Base-by-base conservation (phyloP, 1,140 invertebrate genomes). In the Cydia pomonella region DNA sequence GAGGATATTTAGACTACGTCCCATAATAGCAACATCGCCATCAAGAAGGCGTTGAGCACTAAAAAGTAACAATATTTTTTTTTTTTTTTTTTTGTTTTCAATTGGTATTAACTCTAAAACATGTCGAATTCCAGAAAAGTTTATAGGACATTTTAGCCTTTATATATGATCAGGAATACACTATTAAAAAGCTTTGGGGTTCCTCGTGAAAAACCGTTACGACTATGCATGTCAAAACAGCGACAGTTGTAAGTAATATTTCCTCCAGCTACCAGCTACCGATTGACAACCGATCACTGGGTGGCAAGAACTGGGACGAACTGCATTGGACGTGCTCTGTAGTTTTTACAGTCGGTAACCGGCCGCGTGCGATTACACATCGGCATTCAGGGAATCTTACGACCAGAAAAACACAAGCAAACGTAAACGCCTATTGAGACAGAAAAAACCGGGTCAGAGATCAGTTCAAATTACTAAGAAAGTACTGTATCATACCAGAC, bases 291-390 rank as follows among this genome's bases (percentile, higher is more conserved):
- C 64, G 64, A 69, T 69, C 29, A 69, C 27, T 69, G 29, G 64
- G 29, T 69, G 64, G n/a, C 27, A 69, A 69, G 64, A 69, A 69
- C 27, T 69, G 64, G 16, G 64, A 69, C 64, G 64, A 69, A 21
- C 64, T 69, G 27, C 64, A 33, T 69, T 33, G 21, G 64, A 69
- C 29, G 27, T 69, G 64, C 29, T 69, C 10, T 18, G 29, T 33
- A 38, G 64, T 69, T 69, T 69, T 69, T 69, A 7, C 63, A 33
- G 63, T 33, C 63, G 23, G 12, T 18, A 4, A 66, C 29, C 27
- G 29, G 16, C 16, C 29, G 64, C 29, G 12, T 64, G 23, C 64
- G 64, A 41, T 69, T 66, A 38, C 33, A 38, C 64, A 16, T 38
- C 64, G 27, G 64, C 29, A 69, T 69, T 69, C 64, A 29, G n/a